phyloP scores from a whole-genome alignment of 2,888 invertebrate genomes.

The Theretra japonica region DNA sequence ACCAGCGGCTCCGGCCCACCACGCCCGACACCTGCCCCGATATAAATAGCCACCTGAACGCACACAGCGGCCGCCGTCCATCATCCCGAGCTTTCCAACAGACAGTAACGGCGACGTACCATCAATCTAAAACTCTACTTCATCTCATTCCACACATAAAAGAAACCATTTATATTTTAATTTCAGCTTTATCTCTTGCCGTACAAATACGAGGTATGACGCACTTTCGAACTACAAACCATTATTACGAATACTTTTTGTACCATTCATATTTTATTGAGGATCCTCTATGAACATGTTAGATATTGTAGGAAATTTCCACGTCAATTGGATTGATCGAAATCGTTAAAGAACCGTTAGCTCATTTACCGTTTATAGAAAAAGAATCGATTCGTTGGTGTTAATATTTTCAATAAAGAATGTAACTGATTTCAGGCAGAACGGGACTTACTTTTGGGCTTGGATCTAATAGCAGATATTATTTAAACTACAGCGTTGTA shows the following conservation, averaged over 20 bases:
- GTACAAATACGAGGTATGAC: background rate
- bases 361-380: background rate
- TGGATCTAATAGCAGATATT: background rate
- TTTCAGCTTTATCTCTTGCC: constrained; percentile 41
- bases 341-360: background rate
- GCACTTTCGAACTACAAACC: background rate
- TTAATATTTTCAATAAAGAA: background rate
- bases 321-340: background rate
- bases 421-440: background rate
- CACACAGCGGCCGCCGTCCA: constrained; percentile 28
- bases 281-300: background rate
- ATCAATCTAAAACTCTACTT: constrained; percentile 1
- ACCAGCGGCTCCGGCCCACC: constrained; percentile 62
- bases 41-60: constrained; percentile 59
- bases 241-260: background rate
- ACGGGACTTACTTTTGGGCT: background rate
- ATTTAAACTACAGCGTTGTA: no score
- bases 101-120: constrained; percentile 14
- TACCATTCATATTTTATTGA: background rate
- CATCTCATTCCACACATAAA: constrained; percentile 40
- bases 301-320: background rate
- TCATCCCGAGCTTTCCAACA: constrained; percentile 26
- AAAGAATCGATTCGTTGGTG: constrained; percentile 4
- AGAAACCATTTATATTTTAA: constrained; percentile 36
- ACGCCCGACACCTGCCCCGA: constrained; percentile 50